Evolutionary conservation across 92 coral and sea anemone genomes (phyloP), one percentile per base, ranked within the genome.

Genomic region (Muricea muricata): DNA sequence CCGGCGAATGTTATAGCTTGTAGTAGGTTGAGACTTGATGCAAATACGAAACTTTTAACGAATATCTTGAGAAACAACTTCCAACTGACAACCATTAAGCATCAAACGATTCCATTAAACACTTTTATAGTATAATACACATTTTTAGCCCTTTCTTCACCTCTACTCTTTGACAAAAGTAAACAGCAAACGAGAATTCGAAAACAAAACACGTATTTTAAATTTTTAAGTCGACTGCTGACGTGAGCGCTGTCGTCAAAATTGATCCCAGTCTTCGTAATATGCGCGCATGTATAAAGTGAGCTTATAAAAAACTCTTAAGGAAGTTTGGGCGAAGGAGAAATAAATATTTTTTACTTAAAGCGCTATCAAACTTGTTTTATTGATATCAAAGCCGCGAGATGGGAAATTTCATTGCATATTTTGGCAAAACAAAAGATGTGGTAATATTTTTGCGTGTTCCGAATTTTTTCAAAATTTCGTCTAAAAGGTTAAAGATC

Each of bases 191-290:
- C 30, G 1, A 28, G 25, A 57, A 20, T 20, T 45, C 1, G 14
- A 57, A 57, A 57, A n/a, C 21, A 7, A 7, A 21, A 7, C 29
- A 57, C 0, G n/a, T 21, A 57, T 7, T 57, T n/a, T 57, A n/a
- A n/a, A n/a, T n/a, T 57, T 57, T n/a, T 15, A 57, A 24, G 29
- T 57, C 30, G 65, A 57, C 65, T 20, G 65, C 65, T 57, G 70
- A 63, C 70, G 34, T 9, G 3, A 13, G 21, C 23, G 20, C 39
- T 63, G 37, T 39, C 18, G 70, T 15, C 34, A 39, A 28, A 63
- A 63, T 12, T 29, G 7, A 15, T 25, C 11, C 68, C 37, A 60
- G 60, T 52, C 60, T 10, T 20, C 26, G 7, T 9, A 0, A 18
- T 4, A 10, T 37, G 42, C 42, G 42, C 42, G 60, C 26, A 17